Conservation (phyloP, 1,140 invertebrate species). For the Eupeodes corollae region DNA sequence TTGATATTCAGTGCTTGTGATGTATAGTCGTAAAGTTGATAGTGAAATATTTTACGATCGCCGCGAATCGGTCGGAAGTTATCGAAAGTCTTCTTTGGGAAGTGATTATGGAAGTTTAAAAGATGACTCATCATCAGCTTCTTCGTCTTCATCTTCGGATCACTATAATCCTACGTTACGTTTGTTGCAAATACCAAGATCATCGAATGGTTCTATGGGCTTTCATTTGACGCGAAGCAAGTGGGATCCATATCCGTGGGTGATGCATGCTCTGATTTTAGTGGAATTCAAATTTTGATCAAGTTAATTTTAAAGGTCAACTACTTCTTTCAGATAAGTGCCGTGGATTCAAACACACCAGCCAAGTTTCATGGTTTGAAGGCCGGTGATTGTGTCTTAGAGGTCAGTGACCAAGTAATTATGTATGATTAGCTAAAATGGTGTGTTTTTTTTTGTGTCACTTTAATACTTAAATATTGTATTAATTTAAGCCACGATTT, state of each 20-base stretch:
- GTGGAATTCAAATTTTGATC: conserved; percentile 30
- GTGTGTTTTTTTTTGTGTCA: too few relatives aligned
- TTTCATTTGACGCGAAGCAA: conserved; percentile 54
- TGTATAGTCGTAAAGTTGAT: too few relatives aligned
- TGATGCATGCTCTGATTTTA: conserved; percentile 29
- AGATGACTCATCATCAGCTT: neutral
- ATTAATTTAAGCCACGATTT: too few relatives aligned
- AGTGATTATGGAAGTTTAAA: too few relatives aligned
- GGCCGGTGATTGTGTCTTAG: conserved; percentile 51
- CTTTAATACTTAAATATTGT: too few relatives aligned
- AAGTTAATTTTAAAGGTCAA: conserved; percentile 14
- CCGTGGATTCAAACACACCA: conserved; percentile 40
- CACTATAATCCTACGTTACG: conserved; percentile 27
- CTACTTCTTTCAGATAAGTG: conserved; percentile 28
- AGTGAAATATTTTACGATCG: too few relatives aligned
- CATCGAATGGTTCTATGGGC: conserved; percentile 39
- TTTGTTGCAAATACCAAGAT: conserved; percentile 26
- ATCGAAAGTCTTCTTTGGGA: too few relatives aligned
- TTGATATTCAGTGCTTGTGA: too few relatives aligned
- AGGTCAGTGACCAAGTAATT: conserved; percentile 35
- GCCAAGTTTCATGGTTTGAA: conserved; percentile 40
- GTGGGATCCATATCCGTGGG: conserved; percentile 63
- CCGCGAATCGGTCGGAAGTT: too few relatives aligned
- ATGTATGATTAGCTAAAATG: too few relatives aligned
- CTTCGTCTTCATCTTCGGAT: conserved; percentile 3